Percentiles rank a stretch among this genome's conserved stretches.
phyloP scores from a whole-genome alignment of 2,113 vertebrate genomes.

The Bagarius yarrelli region DNA sequence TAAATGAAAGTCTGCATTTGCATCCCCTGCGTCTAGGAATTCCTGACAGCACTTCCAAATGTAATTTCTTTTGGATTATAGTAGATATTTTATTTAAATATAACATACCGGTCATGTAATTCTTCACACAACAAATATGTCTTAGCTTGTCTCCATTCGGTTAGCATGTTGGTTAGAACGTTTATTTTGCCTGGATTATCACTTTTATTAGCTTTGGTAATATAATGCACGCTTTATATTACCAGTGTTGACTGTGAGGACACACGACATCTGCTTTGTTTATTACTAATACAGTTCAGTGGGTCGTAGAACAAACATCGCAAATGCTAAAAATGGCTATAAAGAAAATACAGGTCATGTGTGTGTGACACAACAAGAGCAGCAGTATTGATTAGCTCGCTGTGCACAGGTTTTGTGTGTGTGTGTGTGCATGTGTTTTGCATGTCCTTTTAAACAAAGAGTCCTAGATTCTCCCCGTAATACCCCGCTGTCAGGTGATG shows the following conservation, averaged over 20 bases:
- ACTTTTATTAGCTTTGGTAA: not conserved
- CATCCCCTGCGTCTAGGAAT: no score
- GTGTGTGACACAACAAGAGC: constrained; percentile 2
- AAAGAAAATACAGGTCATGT: not conserved
- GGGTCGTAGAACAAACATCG: not conserved
- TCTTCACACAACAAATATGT: not conserved
- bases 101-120: no score
- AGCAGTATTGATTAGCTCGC: constrained; percentile 12
- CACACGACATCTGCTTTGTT: constrained; percentile 14
- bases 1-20: no score
- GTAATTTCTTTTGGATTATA: not conserved
- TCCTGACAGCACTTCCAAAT: not conserved
- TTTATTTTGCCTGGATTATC: not conserved
- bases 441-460: constrained; percentile 14
- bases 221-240: not conserved
- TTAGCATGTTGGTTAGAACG: no score
- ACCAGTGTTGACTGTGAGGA: not conserved
- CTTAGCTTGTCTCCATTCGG: not conserved
- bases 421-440: not conserved
- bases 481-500: constrained; percentile 14
- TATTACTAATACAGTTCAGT: constrained; percentile 6
- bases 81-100: not conserved
- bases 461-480: constrained; percentile 26
- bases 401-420: not conserved
- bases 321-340: not conserved